Conservation (phyloP, 2,113 vertebrate species). For the Melierax canorus region DNA sequence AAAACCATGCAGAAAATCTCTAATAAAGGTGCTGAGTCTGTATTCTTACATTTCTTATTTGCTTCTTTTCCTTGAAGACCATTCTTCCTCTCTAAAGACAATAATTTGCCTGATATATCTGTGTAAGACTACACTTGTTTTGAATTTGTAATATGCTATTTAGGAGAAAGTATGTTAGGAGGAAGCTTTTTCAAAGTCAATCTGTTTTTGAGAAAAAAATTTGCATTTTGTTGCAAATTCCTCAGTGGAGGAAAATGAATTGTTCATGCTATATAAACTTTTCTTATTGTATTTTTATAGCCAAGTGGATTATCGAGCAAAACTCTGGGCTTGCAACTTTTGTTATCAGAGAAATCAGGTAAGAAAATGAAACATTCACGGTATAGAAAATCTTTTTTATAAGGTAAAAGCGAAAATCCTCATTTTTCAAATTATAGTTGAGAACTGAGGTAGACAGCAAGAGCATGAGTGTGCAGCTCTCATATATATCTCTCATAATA, state of each 20-base stretch:
- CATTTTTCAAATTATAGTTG: neutral
- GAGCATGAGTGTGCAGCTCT: neutral
- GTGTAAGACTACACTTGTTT: neutral
- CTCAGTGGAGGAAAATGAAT: neutral
- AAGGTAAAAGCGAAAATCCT: neutral
- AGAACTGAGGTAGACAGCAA: neutral
- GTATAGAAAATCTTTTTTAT: neutral
- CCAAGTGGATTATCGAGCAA: constrained; percentile 98
- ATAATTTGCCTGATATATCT: neutral
- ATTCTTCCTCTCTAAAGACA: neutral
- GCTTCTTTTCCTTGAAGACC: neutral
- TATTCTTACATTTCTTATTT: neutral
- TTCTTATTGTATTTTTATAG: constrained; percentile 70
- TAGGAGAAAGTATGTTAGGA: neutral
- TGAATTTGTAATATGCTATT: neutral
- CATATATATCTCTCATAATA: neutral
- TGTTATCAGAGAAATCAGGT: constrained; percentile 99
- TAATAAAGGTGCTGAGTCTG: neutral
- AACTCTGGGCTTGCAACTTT: constrained; percentile 99
- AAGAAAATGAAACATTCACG: constrained; percentile 26
- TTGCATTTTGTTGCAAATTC: no score
- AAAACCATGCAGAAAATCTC: neutral
- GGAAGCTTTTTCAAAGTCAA: neutral
- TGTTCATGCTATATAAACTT: neutral
- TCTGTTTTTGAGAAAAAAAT: neutral